Conservation (phyloP, 2,888 invertebrate species). For the Pollenia amentaria region DNA sequence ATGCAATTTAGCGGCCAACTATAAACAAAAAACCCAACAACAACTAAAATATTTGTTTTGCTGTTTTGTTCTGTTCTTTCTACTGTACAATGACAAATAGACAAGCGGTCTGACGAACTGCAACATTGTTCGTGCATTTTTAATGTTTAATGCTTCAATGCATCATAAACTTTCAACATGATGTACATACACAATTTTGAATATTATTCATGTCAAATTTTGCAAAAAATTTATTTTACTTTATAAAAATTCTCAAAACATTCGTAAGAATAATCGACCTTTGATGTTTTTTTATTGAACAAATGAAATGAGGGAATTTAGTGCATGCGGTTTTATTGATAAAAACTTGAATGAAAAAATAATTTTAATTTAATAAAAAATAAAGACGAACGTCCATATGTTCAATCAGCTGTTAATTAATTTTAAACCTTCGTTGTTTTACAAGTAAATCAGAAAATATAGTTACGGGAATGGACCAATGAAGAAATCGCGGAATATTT, state of each 20-base stretch:
- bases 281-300: neutral
- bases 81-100: neutral
- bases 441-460: too few species aligned
- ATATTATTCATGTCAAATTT: conserved; percentile 5
- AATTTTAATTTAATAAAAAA: too few species aligned
- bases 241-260: neutral
- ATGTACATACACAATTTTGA: conserved; percentile 2
- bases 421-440: too few species aligned
- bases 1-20: conserved; percentile 38
- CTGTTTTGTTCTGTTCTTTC: neutral
- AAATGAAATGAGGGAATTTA: neutral
- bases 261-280: neutral
- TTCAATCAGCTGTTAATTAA: too few species aligned
- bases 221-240: neutral
- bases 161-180: conserved; percentile 36
- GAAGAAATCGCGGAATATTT: too few species aligned
- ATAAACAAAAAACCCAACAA: neutral
- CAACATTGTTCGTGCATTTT: conserved; percentile 34
- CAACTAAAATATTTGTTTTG: conserved; percentile 25
- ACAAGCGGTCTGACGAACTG: neutral
- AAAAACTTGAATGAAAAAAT: neutral
- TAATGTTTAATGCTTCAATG: conserved; percentile 46
- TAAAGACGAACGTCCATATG: too few species aligned
- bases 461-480: too few species aligned
- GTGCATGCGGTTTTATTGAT: too few species aligned